Base-by-base conservation (phyloP, 2,888 invertebrate genomes). In the Epicampocera succincta region DNA sequence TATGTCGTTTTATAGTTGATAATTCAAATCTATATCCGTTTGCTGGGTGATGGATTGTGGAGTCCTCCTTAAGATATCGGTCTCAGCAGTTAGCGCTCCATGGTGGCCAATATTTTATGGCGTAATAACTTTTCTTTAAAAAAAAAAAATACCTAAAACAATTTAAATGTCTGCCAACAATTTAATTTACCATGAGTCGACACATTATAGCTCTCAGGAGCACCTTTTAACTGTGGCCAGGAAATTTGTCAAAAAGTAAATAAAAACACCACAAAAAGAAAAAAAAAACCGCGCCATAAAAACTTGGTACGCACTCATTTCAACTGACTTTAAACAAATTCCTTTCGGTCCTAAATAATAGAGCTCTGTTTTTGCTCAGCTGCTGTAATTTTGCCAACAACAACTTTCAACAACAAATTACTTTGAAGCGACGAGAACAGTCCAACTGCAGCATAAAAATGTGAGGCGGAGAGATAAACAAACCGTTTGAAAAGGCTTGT, bases 261-360 rank as follows among this genome's bases (percentile, higher is more conserved):
- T 48, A 48, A 19, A 19, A 15, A 48, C 15, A 17, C 17, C 19
- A 19, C 33, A 19, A 65, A 38, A 65, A 1, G 33, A 17, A 13
- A 17, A 33, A n/a, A n/a, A n/a, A n/a, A n/a, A n/a, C n/a, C n/a
- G n/a, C n/a, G n/a, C 13, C 19, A 48, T 19, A 38, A 48, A 29
- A 15, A 33, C 15, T 29, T 44, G 5, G 6, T 12, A 29, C 29
- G 15, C 44, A 46, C 44, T 46, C 25, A 19, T 44, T 69, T 19
- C 9, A 69, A 69, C 25, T 8, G 54, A 52, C 42, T 68, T 42
- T 40, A 5, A 40, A 25, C 13, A 54, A 68, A 68, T 68, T 68
- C 56, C n/a, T 44, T 56, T 56, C 68, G 44, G 29, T 29, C 33
- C 44, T 19, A 33, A 68, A 25, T 25, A 25, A 33, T 1, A 33